A percentile compares a stretch with the other conserved stretches of the same genome.
Evolutionary conservation across 2,888 invertebrate species (phyloP).

Genomic region (Marasmarcha lunaedactyla): DNA sequence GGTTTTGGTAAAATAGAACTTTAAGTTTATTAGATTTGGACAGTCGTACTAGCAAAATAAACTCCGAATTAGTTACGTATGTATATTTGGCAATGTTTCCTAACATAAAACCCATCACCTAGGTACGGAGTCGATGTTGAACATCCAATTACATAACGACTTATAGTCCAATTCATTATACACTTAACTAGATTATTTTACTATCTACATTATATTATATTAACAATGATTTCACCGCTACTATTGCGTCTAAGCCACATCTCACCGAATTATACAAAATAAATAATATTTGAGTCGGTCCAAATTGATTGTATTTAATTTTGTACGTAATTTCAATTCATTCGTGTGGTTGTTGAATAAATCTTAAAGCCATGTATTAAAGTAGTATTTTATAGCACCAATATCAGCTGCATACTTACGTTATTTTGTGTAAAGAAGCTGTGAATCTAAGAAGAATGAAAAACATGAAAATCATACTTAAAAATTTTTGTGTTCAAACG

Average conservation of each 20-base stretch:
- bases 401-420: slow-evolving; percentile 55
- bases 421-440: slow-evolving; percentile 34
- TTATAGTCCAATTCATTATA: slow-evolving; percentile 40
- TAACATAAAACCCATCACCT: slow-evolving; percentile 34
- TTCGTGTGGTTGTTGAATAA: background rate
- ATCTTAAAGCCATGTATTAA: slow-evolving; percentile 25
- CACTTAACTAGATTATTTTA: slow-evolving; percentile 29
- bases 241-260: slow-evolving; percentile 13
- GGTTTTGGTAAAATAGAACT: too few relatives aligned
- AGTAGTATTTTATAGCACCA: slow-evolving; percentile 51
- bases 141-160: slow-evolving; percentile 42
- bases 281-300: background rate
- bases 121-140: slow-evolving; percentile 28
- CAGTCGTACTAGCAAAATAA: slow-evolving; percentile 7
- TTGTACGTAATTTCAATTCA: slow-evolving; percentile 24
- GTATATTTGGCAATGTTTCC: slow-evolving; percentile 60
- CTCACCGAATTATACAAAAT: slow-evolving; percentile 10
- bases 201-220: slow-evolving; percentile 31
- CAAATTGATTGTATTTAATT: slow-evolving; percentile 7
- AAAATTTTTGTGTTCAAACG: too few relatives aligned
- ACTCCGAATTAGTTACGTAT: slow-evolving; percentile 28
- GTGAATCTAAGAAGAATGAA: too few relatives aligned
- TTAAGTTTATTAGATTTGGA: background rate
- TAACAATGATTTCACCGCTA: slow-evolving; percentile 23
- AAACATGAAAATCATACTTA: too few relatives aligned